phyloP scores from a whole-genome alignment of 2,888 invertebrate genomes.

The Lasioglossum vierecki region DNA sequence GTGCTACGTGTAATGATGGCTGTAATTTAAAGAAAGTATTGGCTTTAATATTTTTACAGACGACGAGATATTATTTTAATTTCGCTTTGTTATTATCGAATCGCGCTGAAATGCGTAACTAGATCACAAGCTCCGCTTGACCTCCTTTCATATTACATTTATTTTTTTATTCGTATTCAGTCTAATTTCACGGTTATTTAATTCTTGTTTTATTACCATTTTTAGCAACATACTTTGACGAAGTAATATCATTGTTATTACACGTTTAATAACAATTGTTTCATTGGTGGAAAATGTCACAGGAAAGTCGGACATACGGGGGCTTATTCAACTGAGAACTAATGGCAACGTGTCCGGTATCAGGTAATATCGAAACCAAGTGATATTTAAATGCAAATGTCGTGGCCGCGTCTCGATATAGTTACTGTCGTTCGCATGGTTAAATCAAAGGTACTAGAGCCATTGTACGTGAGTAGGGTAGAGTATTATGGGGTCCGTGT shows the following conservation, averaged over 20 bases:
- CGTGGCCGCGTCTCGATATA: constrained; percentile 22
- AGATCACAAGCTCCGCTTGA: not conserved
- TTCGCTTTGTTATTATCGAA: not conserved
- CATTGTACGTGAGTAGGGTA: constrained; percentile 18
- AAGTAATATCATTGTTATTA: not conserved
- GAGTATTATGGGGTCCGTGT: constrained; percentile 27
- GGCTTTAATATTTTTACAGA: not conserved
- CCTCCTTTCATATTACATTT: not conserved
- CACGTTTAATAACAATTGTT: not conserved
- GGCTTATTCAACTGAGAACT: not conserved
- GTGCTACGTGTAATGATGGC: not conserved
- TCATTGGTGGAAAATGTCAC: not conserved
- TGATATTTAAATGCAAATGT: constrained; percentile 44
- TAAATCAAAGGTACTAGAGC: constrained; percentile 54
- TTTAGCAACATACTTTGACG: not conserved
- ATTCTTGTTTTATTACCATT: not conserved
- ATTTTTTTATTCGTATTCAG: not conserved
- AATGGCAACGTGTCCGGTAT: not conserved
- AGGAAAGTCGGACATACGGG: not conserved
- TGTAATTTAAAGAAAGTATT: not conserved
- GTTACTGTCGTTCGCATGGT: constrained; percentile 53
- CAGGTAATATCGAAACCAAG: constrained; percentile 8
- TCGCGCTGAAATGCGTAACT: constrained; percentile 1
- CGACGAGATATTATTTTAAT: not conserved
- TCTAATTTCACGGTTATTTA: not conserved